Conservation (phyloP, 2,888 invertebrate species). For the Barypeithes pellucidus region DNA sequence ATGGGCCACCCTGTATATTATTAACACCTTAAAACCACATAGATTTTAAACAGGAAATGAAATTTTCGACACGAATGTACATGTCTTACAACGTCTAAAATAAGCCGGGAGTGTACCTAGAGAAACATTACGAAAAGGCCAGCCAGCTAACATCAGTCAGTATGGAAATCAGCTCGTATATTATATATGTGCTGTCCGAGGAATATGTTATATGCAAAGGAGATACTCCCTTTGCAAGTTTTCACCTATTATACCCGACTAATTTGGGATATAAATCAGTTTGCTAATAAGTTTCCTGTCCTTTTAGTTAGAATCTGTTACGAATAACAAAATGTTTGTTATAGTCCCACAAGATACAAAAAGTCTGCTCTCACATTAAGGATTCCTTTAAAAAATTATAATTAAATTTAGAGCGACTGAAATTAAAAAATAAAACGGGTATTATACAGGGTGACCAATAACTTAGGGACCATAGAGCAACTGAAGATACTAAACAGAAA, state of each 20-base stretch:
- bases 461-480: too few species aligned
- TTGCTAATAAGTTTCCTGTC: slow-evolving; percentile 13
- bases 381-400: too few species aligned
- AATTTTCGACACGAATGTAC: slow-evolving; percentile 1
- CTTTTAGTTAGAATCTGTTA: slow-evolving; percentile 5
- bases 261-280: slow-evolving; percentile 30
- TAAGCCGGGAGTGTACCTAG: slow-evolving; percentile 59
- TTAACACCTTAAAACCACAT: not conserved
- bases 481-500: too few species aligned
- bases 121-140: slow-evolving; percentile 64
- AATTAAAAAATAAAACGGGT: too few species aligned
- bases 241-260: slow-evolving; percentile 30
- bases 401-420: too few species aligned
- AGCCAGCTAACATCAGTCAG: slow-evolving; percentile 68
- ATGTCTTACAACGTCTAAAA: slow-evolving; percentile 17
- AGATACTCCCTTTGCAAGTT: slow-evolving; percentile 33
- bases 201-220: slow-evolving; percentile 55
- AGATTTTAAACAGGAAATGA: not conserved
- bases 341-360: not conserved
- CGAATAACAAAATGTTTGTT: slow-evolving; percentile 7
- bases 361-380: too few species aligned
- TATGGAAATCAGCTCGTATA: slow-evolving; percentile 67
- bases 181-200: slow-evolving; percentile 61
- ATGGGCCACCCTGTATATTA: too few species aligned
- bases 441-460: too few species aligned